Evolutionary conservation across 2,113 vertebrate species (phyloP), one percentile per base, ranked within the genome.

Genomic region (Emydura subglobosa): DNA sequence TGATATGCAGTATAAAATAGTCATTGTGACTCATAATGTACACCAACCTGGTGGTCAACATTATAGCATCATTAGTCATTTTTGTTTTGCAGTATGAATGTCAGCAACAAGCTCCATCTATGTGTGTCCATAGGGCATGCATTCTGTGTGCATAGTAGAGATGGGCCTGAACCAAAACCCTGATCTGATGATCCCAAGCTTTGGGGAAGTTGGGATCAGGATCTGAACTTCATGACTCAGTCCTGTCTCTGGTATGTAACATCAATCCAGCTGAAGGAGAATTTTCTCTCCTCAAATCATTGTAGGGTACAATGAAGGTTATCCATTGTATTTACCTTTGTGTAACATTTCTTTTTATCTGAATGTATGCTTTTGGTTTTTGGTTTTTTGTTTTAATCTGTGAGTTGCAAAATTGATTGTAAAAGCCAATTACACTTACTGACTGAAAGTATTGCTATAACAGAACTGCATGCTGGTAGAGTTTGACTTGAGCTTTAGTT

Each of bases 361-460:
- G 96, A 98, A 98, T 98, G 97, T 97, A 97, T 95, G 96, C 87
- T 86, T 89, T 88, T 95, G 79, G 84, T 93, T 86, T 89, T 88
- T 95, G 79, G 84, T 93, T 94, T 88, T 8, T 68, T 84, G 91
- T 91, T 84, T 82, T 92, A 78, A 82, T 47, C 39, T 90, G 85
- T 97, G 86, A 82, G 80, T 92, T 95, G 94, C 96, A 96, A 94
- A 94, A 87, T 93, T 92, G 95, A 96, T 96, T 98, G 96, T 97
- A 96, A 97, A 96, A 97, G 89, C 49, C 87, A 94, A 86, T 94
- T 93, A 96, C 93, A 95, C 92, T 96, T 97, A 96, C 94, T 0
- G 1, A 80, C 95, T 91, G 96, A 96, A 97, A 97, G 96, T 97
- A 93, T 97, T 94, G 85, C 92, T 97, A 57, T 95, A 95, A 97